Evolutionary conservation across 2,888 invertebrate species (phyloP), one percentile per base, ranked within the genome.

Genomic region (Chrysotoxum bicinctum): DNA sequence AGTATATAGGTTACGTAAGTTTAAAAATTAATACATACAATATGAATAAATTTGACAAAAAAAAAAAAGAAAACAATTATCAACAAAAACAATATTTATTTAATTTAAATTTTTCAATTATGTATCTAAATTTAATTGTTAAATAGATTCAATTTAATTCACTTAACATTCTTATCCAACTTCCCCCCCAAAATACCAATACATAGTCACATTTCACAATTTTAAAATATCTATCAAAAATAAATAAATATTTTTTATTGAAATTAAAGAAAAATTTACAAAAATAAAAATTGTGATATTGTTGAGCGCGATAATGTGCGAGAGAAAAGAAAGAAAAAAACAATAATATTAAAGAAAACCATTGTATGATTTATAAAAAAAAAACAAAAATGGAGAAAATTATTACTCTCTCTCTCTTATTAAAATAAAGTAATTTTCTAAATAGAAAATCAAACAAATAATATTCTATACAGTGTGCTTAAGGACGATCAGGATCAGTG

Each of bases 391-490:
- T 73, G 35, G 45, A 35, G 21, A 30, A 48, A 64, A 66, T 58
- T 30, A 56, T 56, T 78, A 62, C n/a, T n/a, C n/a, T 75, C 69
- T n/a, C 73, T 73, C 83, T 78, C 69, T 74, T 48, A 40, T 60
- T 56, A 62, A 70, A 35, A 45, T 23, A 79, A 66, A 73, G 32
- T 54, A 58, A 82, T 45, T 60, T 54, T 66, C 52, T 58, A 43
- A 54, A 77, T 50, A 60, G n/a, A 60, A 58, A 37, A 26, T 40
- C 12, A 52, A 32, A 52, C 4, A 72, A 52, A 68, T 60, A 72
- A 37, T 73, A 66, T 75, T 50, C 70, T 79, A 75, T 84, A 79
- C 79, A 79, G 72, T 76, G 84, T 84, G 84, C 84, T 84, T 84
- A 72, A 75, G 45, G 79, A 84, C 84, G 70, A 84, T 79, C 79